A percentile compares a stretch with the other conserved stretches of the same genome.
Conservation (phyloP, 2,113 vertebrate genomes). For the human (Homo sapiens) region DNA sequence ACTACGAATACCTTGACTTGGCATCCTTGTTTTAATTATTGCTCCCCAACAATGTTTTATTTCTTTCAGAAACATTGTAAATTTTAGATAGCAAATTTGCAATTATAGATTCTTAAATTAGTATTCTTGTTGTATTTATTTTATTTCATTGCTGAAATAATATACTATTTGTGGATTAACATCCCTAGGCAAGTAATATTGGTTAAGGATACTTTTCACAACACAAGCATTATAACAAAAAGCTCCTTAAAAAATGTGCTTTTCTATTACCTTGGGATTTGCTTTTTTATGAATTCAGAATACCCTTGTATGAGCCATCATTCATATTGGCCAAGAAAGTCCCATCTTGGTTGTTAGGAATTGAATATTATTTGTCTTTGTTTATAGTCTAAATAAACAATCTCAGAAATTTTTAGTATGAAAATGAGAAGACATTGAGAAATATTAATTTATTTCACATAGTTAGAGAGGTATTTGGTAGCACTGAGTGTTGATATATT, state of each 20-base stretch:
- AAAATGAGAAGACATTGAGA: slow-evolving; percentile 13
- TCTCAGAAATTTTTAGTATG: background rate
- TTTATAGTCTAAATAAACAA: background rate
- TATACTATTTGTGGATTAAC: background rate
- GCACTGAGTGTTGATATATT: background rate
- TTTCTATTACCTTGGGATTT: background rate
- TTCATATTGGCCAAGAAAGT: background rate
- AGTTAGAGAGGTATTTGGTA: background rate
- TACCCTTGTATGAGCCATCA: background rate
- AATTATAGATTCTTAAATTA: background rate
- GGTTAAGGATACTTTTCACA: background rate
- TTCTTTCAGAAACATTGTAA: background rate
- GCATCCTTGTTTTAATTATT: background rate
- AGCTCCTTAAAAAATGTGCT: background rate
- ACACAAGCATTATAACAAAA: background rate
- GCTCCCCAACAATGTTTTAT: background rate
- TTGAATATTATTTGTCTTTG: background rate
- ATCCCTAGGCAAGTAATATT: background rate
- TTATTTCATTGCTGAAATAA: background rate
- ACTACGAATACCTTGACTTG: background rate
- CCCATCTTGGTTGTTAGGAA: background rate
- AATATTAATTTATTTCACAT: slow-evolving; percentile 39
- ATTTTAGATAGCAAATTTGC: background rate
- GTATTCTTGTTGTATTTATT: background rate
- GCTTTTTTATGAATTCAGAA: background rate